phyloP scores from a whole-genome alignment of 2,888 invertebrate species.

The Amphipoea lucens region DNA sequence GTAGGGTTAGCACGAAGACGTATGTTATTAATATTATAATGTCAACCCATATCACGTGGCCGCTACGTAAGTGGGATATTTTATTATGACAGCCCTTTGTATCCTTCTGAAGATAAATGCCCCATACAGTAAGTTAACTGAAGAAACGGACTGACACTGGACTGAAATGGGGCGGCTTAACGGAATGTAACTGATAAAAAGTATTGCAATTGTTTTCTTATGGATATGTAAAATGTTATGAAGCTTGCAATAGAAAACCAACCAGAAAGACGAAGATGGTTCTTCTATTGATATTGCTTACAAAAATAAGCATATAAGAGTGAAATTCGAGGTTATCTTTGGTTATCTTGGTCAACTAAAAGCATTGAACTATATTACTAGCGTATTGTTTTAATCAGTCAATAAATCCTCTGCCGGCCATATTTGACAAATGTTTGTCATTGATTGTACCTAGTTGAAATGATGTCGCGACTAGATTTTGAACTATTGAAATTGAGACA shows the following conservation, averaged over 20 bases:
- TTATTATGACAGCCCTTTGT: slow-evolving; percentile 73
- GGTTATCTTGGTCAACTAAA: not conserved
- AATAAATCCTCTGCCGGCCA: not conserved
- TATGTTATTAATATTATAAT: slow-evolving; percentile 72
- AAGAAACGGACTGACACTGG: slow-evolving; percentile 51
- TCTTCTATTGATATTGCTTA: not conserved
- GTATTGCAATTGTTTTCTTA: slow-evolving; percentile 20
- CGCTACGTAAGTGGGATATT: slow-evolving; percentile 69
- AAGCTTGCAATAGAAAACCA: not conserved
- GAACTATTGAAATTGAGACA: not conserved
- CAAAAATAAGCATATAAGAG: not conserved
- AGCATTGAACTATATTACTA: no score
- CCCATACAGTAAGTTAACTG: slow-evolving; percentile 54
- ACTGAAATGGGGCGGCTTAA: slow-evolving; percentile 40
- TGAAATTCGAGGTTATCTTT: not conserved
- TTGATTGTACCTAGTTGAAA: not conserved
- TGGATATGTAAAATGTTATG: not conserved
- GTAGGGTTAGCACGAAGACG: slow-evolving; percentile 65
- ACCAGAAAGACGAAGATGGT: not conserved
- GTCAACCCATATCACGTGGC: slow-evolving; percentile 76
- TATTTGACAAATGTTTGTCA: not conserved
- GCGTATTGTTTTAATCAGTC: not conserved
- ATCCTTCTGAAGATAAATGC: slow-evolving; percentile 63
- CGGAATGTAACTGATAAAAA: slow-evolving; percentile 23
- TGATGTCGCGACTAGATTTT: not conserved